Evolutionary conservation across 2,113 vertebrate genomes (phyloP), one percentile per base, ranked within the genome.

Genomic region (Bambusicola thoracicus): DNA sequence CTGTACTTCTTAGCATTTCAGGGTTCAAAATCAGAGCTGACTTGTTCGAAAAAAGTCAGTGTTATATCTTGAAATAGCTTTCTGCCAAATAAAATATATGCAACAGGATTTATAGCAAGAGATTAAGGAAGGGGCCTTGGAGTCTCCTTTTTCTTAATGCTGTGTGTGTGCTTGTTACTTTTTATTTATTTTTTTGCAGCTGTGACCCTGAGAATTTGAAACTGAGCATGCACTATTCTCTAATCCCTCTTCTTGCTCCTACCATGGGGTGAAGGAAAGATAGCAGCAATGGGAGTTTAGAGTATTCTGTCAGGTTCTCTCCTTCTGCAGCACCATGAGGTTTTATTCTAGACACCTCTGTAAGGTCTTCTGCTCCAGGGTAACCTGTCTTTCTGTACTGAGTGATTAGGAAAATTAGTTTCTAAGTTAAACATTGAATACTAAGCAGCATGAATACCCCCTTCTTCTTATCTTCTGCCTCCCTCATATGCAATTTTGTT

Each of bases 41-140:
- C 62, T 93, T 89, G 34, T 69, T 92, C 94, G 81, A 94, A 95
- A 93, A 97, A 94, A 90, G 40, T 61, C 73, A 63, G 69, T 63
- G 14, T 89, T 97, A 84, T 89, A 76, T 48, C 38, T 22, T 89
- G 69, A 92, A 96, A 89, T 83, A 95, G 30, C 56, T 75, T 72
- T 40, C 84, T 95, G 87, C 53, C 76, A 97, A 96, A 94, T 63
- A 92, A 91, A 91, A 92, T 92, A 90, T 36, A 77, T 55, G 62
- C 53, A 88, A 73, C 43, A 85, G 85, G 87, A 96, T 97, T 91
- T 95, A 92, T 59, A 93, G 78, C 0, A 6, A 90, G 62, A 94
- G 41, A 85, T 94, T 94, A 90, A 94, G 48, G 53, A 90, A 95
- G 68, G 59, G 87, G 56, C 65, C 92, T 96, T 95, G 16, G 32